Evolutionary conservation across 2,888 invertebrate genomes (phyloP), one percentile per base, ranked within the genome.

Genomic region (Agriopis marginaria): DNA sequence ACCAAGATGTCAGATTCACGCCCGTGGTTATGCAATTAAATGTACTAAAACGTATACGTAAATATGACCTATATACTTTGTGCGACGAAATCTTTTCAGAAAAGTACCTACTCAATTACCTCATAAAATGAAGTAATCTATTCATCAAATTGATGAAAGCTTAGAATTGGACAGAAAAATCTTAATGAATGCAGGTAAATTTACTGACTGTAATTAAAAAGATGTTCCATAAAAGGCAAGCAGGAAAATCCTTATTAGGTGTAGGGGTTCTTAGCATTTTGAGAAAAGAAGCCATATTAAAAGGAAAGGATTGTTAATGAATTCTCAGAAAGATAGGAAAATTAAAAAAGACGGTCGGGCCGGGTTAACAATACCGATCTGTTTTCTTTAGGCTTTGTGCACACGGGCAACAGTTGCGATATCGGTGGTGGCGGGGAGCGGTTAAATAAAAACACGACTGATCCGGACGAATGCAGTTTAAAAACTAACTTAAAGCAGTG

Each of bases 301-400:
- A 72, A 72, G 53, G 50, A 66, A 72, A 72, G 53, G 53, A 68
- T 74, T 74, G 70, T 61, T 71, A 75, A 75, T 76, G 66, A 70
- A 68, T 73, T 53, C 54, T 55, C 42, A 61, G 53, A 39, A 45
- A 61, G 59, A 68, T 7, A 53, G 56, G 58, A 62, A 62, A 47
- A 45, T 50, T 67, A 65, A 66, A 65, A 73, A 65, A 73, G 40
- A 40, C 44, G 54, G 44, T 67, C 45, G 45, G 54, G 67, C 60
- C 50, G 56, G 45, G 62, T 44, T 66, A 39, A 58, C 45, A 42
- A 54, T 51, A 42, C 5, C 32, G 44, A 55, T 42, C 6, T 45
- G 45, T 32, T 62, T 64, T 32, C 11, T 53, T 53, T 32, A 32
- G 32, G 32, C 32, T 32, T 0, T 1, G 32, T 5, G 32, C 32